A percentile compares a stretch with the other conserved stretches of the same genome.
Evolutionary conservation across 2,797 vertebrate species (phyloP).

Genomic region (Holocentrus rufus): DNA sequence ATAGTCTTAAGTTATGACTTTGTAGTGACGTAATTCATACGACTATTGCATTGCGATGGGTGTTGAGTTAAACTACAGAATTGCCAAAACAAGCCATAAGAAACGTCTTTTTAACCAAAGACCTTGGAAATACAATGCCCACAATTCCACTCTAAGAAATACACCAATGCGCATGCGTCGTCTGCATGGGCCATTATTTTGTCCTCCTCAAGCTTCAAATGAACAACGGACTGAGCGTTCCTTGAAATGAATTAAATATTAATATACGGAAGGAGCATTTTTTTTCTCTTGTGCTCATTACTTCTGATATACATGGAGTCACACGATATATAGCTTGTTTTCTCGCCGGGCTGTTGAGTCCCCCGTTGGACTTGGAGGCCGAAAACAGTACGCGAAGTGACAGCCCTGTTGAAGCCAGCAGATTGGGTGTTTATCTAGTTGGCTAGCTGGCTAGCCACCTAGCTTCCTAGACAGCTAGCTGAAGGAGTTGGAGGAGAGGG

Average conservation of each 20-base stretch:
- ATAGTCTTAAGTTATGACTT: too few relatives aligned
- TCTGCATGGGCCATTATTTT: constrained; percentile 78
- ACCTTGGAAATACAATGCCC: constrained; percentile 75
- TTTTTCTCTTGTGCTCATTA: constrained; percentile 16
- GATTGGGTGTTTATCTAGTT: constrained; percentile 77
- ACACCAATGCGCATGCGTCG: constrained; percentile 73
- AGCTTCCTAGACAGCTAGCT: constrained; percentile 69
- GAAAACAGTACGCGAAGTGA: constrained; percentile 78
- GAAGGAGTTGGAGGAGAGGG: constrained; percentile 56
- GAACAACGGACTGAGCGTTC: constrained; percentile 76
- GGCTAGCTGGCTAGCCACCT: constrained; percentile 69
- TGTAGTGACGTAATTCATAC: too few relatives aligned
- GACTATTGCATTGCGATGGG: too few relatives aligned
- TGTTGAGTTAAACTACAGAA: too few relatives aligned
- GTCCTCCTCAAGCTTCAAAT: constrained; percentile 80
- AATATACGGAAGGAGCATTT: constrained; percentile 55
- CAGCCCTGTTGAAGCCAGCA: constrained; percentile 77
- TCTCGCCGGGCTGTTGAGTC: constrained; percentile 67
- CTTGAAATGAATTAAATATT: constrained; percentile 79
- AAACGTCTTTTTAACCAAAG: too few relatives aligned
- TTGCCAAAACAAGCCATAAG: too few relatives aligned
- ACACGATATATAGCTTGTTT: constrained; percentile 66
- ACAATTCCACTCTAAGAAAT: constrained; percentile 53
- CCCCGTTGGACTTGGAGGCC: constrained; percentile 76
- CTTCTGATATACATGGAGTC: constrained; percentile 72